A percentile compares a stretch with the other conserved stretches of the same genome.
Evolutionary conservation across 2,888 invertebrate species (phyloP).

Genomic region (Tetranychus piercei): DNA sequence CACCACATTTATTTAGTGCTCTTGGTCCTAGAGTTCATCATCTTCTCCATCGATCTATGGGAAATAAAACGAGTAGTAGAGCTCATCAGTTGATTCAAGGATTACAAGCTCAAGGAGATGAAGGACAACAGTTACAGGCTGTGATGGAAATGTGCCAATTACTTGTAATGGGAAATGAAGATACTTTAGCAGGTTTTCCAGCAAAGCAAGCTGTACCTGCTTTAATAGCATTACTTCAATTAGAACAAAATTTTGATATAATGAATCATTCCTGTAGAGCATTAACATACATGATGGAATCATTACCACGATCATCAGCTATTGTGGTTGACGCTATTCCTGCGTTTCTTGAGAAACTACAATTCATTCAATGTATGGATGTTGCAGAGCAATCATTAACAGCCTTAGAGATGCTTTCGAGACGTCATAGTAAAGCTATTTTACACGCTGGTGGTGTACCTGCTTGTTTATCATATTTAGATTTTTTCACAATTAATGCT

Average conservation of each 20-base stretch:
- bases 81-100: constrained; percentile 81
- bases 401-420: constrained; percentile 86
- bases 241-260: constrained; percentile 98
- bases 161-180: constrained; percentile 96
- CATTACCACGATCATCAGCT: constrained; percentile 80
- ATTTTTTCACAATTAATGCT: constrained; percentile 95
- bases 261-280: constrained; percentile 98
- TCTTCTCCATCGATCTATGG: constrained; percentile 77
- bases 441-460: constrained; percentile 84
- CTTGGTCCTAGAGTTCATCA: constrained; percentile 92
- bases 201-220: constrained; percentile 93
- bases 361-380: constrained; percentile 97
- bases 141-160: constrained; percentile 97
- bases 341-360: constrained; percentile 84
- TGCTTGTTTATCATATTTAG: constrained; percentile 84
- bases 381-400: constrained; percentile 96
- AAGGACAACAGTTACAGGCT: constrained; percentile 84
- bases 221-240: constrained; percentile 69
- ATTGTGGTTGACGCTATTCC: constrained; percentile 94
- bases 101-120: constrained; percentile 77
- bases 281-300: constrained; percentile 97
- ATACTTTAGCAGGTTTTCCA: constrained; percentile 92
- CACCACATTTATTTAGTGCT: constrained; percentile 89
- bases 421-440: constrained; percentile 88
- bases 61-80: constrained; percentile 61